Base-by-base conservation (phyloP, 2,113 vertebrate genomes). In the Todiramphus chloris region DNA sequence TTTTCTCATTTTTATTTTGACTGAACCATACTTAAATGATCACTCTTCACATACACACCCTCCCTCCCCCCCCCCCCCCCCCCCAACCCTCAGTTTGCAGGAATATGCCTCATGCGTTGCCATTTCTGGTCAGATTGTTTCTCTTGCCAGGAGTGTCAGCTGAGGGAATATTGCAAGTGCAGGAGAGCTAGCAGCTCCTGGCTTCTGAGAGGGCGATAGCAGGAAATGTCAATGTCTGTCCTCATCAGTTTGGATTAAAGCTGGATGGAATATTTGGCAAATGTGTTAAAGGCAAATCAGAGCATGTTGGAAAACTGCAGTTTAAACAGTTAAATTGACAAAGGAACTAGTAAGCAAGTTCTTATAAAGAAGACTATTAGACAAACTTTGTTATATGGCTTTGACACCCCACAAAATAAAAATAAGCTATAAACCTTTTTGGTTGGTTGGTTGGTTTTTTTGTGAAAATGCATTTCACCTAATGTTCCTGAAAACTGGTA, bases 211-310 rank as follows among this genome's bases (percentile, higher is more conserved):
- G 69, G 44, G 44, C 3, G 5, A 58, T 17, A 44, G 66, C 68
- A 89, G 77, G 21, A 88, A 94, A 94, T 78, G 88, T 89, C 94
- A 67, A 53, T 82, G 21, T 50, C 76, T 89, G 85, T 73, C 48
- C 78, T 91, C 77, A 64, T 78, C 89, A 48, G 28, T 39, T 87
- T 64, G 74, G 39, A 44, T 91, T 84, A 87, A 72, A 87, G 33
- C 69, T 72, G 69, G 51, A 21, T 75, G 30, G 30, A 78, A 33
- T 78, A 39, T 67, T 72, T 91, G 87, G 84, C 28, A 85, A 86
- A 63, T 14, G n/a, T 10, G 5, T 59, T 74, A 37, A 92, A 74
- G 81, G 58, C 46, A 35, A 69, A 86, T 46, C 17, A 81, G 60
- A 83, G 13, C 11, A 2, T 43, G 48, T 44, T 75, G 81, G 73